Percentiles rank a stretch among this genome's conserved stretches.
Evolutionary conservation across 2,888 invertebrate species (phyloP).

Genomic region (Pristionchus japonicus): DNA sequence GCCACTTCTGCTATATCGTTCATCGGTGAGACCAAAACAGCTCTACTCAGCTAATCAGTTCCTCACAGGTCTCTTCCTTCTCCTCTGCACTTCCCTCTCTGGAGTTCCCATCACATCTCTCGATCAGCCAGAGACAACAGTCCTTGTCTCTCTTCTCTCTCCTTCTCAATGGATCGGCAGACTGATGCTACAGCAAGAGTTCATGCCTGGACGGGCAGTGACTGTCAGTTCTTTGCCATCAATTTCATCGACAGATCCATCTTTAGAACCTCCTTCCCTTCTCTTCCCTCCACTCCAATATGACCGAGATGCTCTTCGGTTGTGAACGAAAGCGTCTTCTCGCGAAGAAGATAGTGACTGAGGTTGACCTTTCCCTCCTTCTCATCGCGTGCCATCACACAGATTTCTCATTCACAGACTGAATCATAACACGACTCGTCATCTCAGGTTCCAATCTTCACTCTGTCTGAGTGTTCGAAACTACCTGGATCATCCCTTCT

Average conservation of each 20-base stretch:
- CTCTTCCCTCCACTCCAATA: slow-evolving; percentile 29
- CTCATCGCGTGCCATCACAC: neutral
- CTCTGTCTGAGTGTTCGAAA: slow-evolving; percentile 36
- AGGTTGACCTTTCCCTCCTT: slow-evolving; percentile 32
- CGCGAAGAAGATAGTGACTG: slow-evolving; percentile 49
- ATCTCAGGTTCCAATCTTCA: slow-evolving; percentile 42
- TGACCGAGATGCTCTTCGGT: slow-evolving; percentile 48
- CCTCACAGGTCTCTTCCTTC: slow-evolving; percentile 19
- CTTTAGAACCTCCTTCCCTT: slow-evolving; percentile 37
- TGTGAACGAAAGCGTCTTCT: slow-evolving; percentile 50
- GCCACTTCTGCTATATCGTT: neutral
- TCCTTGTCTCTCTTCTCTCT: slow-evolving; percentile 26
- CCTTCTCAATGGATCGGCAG: slow-evolving; percentile 40
- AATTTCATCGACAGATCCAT: too few species aligned
- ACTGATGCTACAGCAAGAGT: slow-evolving; percentile 30
- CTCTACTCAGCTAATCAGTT: neutral
- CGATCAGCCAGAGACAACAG: neutral
- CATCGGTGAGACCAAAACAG: neutral
- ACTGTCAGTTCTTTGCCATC: neutral
- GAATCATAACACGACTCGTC: neutral
- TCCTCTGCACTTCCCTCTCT: neutral
- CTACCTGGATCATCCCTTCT: slow-evolving; percentile 43
- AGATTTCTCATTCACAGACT: neutral
- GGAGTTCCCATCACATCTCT: slow-evolving; percentile 11
- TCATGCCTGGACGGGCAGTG: neutral